Evolutionary conservation across 1,140 invertebrate species (phyloP).

Genomic region (Panagrolaimus sp.): DNA sequence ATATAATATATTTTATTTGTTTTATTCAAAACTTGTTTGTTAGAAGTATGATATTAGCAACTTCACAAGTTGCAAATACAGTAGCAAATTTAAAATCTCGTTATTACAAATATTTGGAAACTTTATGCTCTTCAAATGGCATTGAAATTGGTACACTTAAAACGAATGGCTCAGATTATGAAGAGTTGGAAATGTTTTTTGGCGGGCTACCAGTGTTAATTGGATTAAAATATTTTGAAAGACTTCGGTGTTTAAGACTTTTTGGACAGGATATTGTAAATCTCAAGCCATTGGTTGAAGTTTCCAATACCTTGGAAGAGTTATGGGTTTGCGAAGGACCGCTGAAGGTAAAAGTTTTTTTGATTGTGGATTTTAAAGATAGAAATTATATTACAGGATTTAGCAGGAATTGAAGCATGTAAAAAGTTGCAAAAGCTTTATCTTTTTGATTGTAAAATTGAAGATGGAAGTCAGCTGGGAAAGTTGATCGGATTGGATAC

Average conservation of each 20-base stretch:
- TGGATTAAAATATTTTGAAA: conserved; percentile 42
- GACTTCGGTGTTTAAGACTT: conserved; percentile 28
- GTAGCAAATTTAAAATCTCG: conserved; percentile 36
- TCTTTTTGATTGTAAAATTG: conserved; percentile 46
- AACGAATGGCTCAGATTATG: conserved; percentile 30
- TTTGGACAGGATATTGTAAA: conserved; percentile 44
- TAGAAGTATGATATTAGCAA: neutral
- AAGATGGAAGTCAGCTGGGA: conserved; percentile 24
- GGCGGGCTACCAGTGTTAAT: conserved; percentile 49
- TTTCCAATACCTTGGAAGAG: conserved; percentile 42
- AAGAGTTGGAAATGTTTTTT: conserved; percentile 48
- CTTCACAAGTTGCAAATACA: conserved; percentile 22
- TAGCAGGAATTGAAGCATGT: conserved; percentile 44
- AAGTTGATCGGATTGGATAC: conserved; percentile 28
- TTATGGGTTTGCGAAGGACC: conserved; percentile 48
- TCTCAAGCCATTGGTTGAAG: conserved; percentile 40
- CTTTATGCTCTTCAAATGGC: conserved; percentile 42
- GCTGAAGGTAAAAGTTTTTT: conserved; percentile 34
- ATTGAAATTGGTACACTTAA: conserved; percentile 33
- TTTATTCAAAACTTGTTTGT: neutral
- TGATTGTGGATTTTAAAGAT: neutral
- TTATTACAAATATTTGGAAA: conserved; percentile 49
- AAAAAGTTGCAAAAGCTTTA: conserved; percentile 37
- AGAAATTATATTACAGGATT: conserved; percentile 21
- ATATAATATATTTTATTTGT: too few relatives aligned